Evolutionary conservation across 2,888 invertebrate species (phyloP).

Genomic region (Coronaproctus castanopsis): DNA sequence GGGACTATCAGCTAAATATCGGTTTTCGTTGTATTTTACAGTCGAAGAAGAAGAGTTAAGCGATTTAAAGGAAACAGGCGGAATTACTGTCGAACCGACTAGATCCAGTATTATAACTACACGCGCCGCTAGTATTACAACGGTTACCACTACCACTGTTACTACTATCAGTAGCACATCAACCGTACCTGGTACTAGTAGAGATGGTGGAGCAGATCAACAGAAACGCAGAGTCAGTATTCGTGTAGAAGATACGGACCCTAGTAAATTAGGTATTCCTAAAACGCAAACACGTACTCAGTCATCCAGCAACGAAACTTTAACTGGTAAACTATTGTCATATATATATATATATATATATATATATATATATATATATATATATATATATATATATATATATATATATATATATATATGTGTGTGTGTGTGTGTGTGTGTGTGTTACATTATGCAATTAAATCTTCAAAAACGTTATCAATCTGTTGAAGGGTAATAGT

Average conservation of each 20-base stretch:
- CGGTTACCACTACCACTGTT: background rate
- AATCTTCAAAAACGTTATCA: no score
- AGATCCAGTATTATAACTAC: background rate
- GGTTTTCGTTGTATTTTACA: no score
- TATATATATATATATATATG: no score
- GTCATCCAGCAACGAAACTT: constrained; percentile 55
- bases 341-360: no score
- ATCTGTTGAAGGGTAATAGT: no score
- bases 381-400: no score
- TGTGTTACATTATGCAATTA: no score
- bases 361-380: no score
- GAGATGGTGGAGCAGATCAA: constrained; percentile 23
- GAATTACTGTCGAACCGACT: background rate
- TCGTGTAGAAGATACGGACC: constrained; percentile 36
- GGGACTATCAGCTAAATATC: no score
- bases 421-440: no score
- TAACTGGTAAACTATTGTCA: constrained; percentile 40
- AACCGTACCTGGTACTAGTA: constrained; percentile 18
- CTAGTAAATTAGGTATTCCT: constrained; percentile 26
- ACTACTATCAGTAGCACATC: background rate
- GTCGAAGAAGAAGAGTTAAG: constrained; percentile 3
- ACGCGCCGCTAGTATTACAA: background rate
- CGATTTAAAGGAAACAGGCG: background rate
- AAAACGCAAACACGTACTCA: constrained; percentile 47
- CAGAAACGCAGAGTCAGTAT: constrained; percentile 29